Conservation (phyloP, 2,797 vertebrate genomes). For the Nannoperca obscura region DNA sequence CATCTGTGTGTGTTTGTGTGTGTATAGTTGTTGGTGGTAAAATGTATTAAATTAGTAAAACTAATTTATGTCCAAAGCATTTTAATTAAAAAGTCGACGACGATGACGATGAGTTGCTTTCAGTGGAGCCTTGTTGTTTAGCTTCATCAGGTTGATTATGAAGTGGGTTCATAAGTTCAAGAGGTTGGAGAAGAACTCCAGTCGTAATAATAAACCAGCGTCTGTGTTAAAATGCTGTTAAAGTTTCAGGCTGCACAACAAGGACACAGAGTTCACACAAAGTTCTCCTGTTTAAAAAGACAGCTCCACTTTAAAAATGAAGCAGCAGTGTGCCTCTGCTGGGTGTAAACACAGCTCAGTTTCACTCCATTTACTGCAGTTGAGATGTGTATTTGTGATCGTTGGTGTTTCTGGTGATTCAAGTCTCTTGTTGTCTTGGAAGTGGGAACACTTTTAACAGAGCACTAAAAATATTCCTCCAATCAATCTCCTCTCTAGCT, state of each 20-base stretch:
- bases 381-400: slow-evolving; percentile 14
- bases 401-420: not conserved
- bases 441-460: slow-evolving; percentile 7
- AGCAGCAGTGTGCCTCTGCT: slow-evolving; percentile 3
- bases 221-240: slow-evolving; percentile 20
- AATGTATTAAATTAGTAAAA: not conserved
- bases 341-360: not conserved
- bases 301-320: not conserved
- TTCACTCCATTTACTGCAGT: no score
- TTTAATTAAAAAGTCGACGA: not conserved
- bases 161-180: slow-evolving; percentile 58
- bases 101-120: not conserved
- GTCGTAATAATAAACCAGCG: slow-evolving; percentile 36
- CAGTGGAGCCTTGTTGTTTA: not conserved
- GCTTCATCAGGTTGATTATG: slow-evolving; percentile 56
- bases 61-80: not conserved
- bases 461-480: not conserved
- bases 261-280: slow-evolving; percentile 56
- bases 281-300: slow-evolving; percentile 43
- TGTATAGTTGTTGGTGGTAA: not conserved
- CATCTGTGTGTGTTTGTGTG: not conserved
- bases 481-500: not conserved
- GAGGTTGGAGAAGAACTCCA: slow-evolving; percentile 48
- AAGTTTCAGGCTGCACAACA: slow-evolving; percentile 32
- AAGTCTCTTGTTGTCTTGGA: not conserved